Evolutionary conservation across 1,140 invertebrate species (phyloP), one percentile per base, ranked within the genome.

Genomic region (Onthophagus taurus): DNA sequence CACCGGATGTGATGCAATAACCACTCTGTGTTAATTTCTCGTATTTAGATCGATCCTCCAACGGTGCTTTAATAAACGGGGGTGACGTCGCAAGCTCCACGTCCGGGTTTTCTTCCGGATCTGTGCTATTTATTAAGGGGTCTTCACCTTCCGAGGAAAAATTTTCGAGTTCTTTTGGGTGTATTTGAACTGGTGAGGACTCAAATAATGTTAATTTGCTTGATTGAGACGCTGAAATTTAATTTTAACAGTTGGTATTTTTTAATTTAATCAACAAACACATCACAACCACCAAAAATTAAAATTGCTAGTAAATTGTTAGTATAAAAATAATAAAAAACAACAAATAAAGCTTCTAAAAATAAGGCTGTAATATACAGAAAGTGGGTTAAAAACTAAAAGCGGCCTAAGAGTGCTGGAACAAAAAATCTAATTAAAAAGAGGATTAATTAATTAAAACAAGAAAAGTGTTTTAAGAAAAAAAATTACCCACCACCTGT

Each of bases 41-140:
- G 53, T 85, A 86, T 51, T 85, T 85, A n/a, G 81, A 83, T 9
- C 81, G 68, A 63, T 85, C 80, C 51, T 85, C 81, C 0, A 78
- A 49, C 0, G 81, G 81, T 0, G 75, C 70, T 48, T 74, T 72
- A 0, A 79, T 74, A 53, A 81, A 83, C 1, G 68, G 67, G 2
- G 71, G 70, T 6, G 72, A 72, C 3, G 58, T 57, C 0, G 68
- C 57, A 12, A 59, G 51, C 26, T 67, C 62, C n/a, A n/a, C n/a
- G n/a, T n/a, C n/a, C 0, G 54, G 52, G 49, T 48, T 5, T 2
- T 4, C 9, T 45, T 58, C 54, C 7, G 49, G 46, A 48, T 61
- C 55, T 3, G 51, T 48, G n/a, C 43, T 50, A 14, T 44, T 47
- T n/a, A 59, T 39, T 14, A 61, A 31, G 16, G 53, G 57, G 9